These are phyloP conservation scores for Podarcis cretensis DNA, from an alignment of 2,113 vertebrate species.

Conservation along the genomic window DNA sequence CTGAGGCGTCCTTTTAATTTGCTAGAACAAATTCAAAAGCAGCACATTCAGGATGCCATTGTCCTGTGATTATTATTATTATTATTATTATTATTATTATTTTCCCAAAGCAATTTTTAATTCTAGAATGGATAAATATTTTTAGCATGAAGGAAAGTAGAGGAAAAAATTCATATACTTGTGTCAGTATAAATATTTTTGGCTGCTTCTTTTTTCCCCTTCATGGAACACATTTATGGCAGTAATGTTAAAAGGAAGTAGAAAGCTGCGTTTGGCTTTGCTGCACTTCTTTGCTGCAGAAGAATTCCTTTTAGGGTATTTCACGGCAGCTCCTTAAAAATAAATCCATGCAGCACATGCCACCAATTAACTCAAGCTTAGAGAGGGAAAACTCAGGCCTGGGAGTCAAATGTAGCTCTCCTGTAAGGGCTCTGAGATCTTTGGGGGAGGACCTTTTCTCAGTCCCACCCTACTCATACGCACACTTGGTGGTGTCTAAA, in stretches of 20 bases:
- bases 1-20: neutral
- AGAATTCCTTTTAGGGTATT: neutral
- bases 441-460: no score
- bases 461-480: no score
- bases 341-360: neutral
- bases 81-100: no score
- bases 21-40: neutral
- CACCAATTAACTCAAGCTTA: neutral
- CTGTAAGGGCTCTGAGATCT: no score
- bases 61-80: no score
- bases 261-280: neutral
- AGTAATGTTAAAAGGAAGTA: neutral
- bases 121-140: neutral
- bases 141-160: neutral
- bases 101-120: neutral
- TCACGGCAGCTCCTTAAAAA: neutral
- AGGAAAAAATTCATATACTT: neutral
- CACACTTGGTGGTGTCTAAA: no score
- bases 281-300: neutral
- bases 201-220: neutral
- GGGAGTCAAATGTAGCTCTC: no score
- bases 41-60: neutral
- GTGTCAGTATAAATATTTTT: neutral
- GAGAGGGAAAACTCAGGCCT: no score
- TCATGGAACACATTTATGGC: neutral